Evolutionary conservation across 2,888 invertebrate species (phyloP).

Genomic region (Panzeria rudis): DNA sequence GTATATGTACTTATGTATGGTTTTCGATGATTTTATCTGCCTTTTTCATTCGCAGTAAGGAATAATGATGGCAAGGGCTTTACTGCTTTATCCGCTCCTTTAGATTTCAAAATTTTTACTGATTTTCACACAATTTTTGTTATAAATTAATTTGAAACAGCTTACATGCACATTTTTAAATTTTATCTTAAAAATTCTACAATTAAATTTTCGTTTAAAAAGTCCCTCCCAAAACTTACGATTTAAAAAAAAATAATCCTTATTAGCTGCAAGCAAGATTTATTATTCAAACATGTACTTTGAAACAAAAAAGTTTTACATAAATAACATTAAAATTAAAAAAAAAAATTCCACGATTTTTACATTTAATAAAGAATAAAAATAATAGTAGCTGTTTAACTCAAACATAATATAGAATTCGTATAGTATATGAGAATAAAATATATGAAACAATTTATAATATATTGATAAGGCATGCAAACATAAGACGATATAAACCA

Average conservation of each 20-base stretch:
- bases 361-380: constrained; percentile 21
- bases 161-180: constrained; percentile 49
- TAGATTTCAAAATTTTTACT: too few relatives aligned
- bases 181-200: neutral
- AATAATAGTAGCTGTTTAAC: constrained; percentile 49
- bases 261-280: constrained; percentile 64
- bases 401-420: constrained; percentile 25
- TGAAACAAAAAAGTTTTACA: constrained; percentile 20
- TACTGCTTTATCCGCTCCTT: too few relatives aligned
- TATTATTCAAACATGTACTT: constrained; percentile 29
- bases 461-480: constrained; percentile 32
- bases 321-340: neutral
- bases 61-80: too few relatives aligned
- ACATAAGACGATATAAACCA: constrained; percentile 30
- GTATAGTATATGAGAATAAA: neutral
- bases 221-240: neutral
- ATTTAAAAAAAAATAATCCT: neutral
- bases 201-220: neutral
- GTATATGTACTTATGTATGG: too few relatives aligned
- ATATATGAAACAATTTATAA: neutral
- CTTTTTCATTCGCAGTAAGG: too few relatives aligned
- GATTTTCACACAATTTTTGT: too few relatives aligned
- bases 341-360: constrained; percentile 6
- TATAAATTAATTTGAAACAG: neutral
- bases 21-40: too few relatives aligned